Conservation (phyloP, 2,888 invertebrate genomes). For the Silvanus unidentatus region DNA sequence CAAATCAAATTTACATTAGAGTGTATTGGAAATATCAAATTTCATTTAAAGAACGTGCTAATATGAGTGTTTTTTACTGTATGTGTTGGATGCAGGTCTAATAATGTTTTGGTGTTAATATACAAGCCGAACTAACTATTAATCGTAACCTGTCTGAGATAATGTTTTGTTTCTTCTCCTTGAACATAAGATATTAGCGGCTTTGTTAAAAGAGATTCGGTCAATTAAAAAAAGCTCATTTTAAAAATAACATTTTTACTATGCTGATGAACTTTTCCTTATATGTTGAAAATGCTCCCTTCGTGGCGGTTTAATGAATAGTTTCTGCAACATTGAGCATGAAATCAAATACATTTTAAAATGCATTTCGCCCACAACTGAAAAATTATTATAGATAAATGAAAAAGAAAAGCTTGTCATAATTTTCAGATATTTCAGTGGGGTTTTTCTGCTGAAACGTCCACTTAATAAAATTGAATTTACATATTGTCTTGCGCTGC, state of each 20-base stretch:
- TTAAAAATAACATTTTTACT: conserved; percentile 5
- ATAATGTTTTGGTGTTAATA: no score
- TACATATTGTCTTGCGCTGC: no score
- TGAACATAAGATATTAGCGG: conserved; percentile 21
- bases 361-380: neutral
- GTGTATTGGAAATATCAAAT: no score
- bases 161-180: conserved; percentile 15
- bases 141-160: conserved; percentile 18
- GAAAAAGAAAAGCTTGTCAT: neutral
- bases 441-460: no score
- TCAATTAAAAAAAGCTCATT: conserved; percentile 17
- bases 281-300: neutral
- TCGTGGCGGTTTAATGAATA: no score
- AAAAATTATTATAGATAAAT: neutral
- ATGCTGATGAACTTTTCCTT: no score
- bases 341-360: neutral
- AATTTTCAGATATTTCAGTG: neutral
- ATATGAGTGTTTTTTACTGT: no score
- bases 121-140: conserved; percentile 9
- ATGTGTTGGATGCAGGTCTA: no score
- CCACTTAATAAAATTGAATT: no score
- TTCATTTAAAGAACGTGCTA: no score
- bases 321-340: conserved; percentile 5
- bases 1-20: no score
- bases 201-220: conserved; percentile 17